Base-by-base conservation (phyloP, 2,113 vertebrate genomes). In the Strix aluco region DNA sequence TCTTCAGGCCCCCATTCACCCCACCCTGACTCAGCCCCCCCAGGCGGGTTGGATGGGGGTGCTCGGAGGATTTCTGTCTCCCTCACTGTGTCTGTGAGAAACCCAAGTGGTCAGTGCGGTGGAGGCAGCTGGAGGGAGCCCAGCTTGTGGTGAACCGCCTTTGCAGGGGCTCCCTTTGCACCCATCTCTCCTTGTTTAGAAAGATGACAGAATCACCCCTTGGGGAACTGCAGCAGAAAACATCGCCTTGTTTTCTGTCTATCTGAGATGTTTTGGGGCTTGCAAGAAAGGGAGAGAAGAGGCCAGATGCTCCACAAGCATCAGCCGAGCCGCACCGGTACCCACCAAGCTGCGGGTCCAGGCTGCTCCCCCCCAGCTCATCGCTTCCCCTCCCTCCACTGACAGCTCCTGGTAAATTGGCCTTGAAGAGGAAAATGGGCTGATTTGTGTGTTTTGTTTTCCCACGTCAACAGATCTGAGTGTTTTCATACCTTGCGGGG, bases 391-490 rank as follows among this genome's bases (percentile, higher is more conserved):
- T 88, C 67, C 72, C 25, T 75, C 55, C 6, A 6, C 92, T 73
- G 90, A 59, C 86, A 92, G 82, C 79, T 80, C 58, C 74, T 62
- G 80, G 62, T 95, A 86, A 83, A 95, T 96, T 25, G 27, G 75
- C 95, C 90, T 88, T 95, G 96, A 95, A 90, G 88, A 93, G 90
- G 90, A 94, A 94, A 96, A 93, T 59, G 65, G 90, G 90, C 88
- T 90, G 90, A 94, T 96, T 90, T 83, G 67, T 86, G 92, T 62
- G 79, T 83, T 96, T 96, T 93, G 83, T 96, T 95, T 97, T 77
- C 75, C 86, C 59, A 81, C 38, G 55, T 92, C 96, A 96, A 91
- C 93, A 94, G 51, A 82, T 80, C 93, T 22, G 75, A 80, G 75
- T 95, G 96, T 92, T 96, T 93, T 92, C 96, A 63, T 94, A 86